A percentile compares a stretch with the other conserved stretches of the same genome.
These are phyloP conservation scores for Crocidura indochinensis DNA, from an alignment of 2,797 vertebrate species.

Conservation along the genomic window DNA sequence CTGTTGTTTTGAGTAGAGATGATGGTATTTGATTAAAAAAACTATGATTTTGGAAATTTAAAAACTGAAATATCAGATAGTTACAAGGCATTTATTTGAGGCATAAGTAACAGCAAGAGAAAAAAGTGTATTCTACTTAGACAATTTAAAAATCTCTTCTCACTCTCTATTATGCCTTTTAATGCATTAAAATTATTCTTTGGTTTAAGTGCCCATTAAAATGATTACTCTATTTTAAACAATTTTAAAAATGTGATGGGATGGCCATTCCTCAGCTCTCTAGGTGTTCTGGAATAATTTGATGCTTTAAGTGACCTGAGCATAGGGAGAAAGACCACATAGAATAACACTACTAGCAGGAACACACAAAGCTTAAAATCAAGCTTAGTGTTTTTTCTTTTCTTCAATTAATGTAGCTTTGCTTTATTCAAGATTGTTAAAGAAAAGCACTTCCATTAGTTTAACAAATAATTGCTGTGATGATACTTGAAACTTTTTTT, in stretches of 20 bases:
- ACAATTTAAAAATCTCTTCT: conserved; percentile 42
- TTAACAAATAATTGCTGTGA: conserved; percentile 27
- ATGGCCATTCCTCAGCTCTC: conserved; percentile 37
- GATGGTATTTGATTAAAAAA: conserved; percentile 61
- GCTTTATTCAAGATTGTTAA: background rate
- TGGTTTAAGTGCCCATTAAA: conserved; percentile 74
- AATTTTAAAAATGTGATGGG: conserved; percentile 73
- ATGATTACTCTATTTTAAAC: conserved; percentile 79
- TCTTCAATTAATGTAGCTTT: conserved; percentile 40
- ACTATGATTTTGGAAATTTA: conserved; percentile 54
- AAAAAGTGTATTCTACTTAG: conserved; percentile 49
- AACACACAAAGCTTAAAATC: background rate
- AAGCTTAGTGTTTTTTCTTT: background rate
- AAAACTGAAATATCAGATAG: conserved; percentile 65
- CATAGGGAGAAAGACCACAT: background rate
- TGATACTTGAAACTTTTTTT: background rate
- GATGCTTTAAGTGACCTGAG: conserved; percentile 48
- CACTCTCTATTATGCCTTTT: conserved; percentile 33
- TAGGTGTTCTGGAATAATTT: background rate
- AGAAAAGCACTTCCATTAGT: background rate
- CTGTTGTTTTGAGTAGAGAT: conserved; percentile 38
- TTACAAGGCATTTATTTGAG: conserved; percentile 58
- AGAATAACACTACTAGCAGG: background rate
- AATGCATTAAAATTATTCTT: conserved; percentile 75
- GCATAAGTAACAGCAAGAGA: conserved; percentile 64